Percentiles rank a stretch among this genome's conserved stretches.
Evolutionary conservation across 1,140 invertebrate species (phyloP).

Genomic region (Meteorus sp.): DNA sequence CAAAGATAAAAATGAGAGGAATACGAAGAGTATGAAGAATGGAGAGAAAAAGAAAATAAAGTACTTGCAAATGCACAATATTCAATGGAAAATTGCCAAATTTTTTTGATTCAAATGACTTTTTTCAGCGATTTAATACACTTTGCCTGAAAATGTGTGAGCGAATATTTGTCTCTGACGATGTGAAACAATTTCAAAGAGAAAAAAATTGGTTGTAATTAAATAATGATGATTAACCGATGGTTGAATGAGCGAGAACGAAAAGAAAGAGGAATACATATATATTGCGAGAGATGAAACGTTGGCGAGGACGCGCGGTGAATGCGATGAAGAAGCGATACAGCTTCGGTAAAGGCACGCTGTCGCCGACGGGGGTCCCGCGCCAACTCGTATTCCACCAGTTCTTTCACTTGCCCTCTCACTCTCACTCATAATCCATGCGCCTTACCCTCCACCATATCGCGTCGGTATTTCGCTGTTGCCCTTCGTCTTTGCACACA

Average conservation of each 20-base stretch:
- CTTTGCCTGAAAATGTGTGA: too few species aligned
- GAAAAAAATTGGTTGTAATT: constrained; percentile 16
- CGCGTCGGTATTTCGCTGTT: background rate
- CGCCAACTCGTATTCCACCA: constrained; percentile 17
- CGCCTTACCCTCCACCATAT: background rate
- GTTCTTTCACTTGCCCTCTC: background rate
- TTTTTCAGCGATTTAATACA: too few species aligned
- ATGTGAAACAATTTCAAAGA: too few species aligned
- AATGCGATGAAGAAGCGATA: constrained; percentile 25
- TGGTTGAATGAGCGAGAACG: background rate
- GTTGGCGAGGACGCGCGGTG: background rate
- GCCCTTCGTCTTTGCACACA: too few species aligned
- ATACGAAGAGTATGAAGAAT: too few species aligned
- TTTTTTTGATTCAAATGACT: too few species aligned
- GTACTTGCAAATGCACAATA: too few species aligned
- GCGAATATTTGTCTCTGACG: too few species aligned
- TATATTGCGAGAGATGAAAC: background rate
- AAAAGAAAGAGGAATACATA: background rate
- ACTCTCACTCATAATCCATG: constrained; percentile 4
- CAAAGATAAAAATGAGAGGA: too few species aligned
- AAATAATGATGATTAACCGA: constrained; percentile 21
- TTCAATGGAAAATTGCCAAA: too few species aligned
- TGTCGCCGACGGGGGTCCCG: constrained; percentile 42
- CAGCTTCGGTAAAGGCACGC: constrained; percentile 31
- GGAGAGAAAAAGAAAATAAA: too few species aligned